A percentile compares a stretch with the other conserved stretches of the same genome.
phyloP scores from a whole-genome alignment of 2,797 vertebrate genomes.

The Cheirogaleus major region DNA sequence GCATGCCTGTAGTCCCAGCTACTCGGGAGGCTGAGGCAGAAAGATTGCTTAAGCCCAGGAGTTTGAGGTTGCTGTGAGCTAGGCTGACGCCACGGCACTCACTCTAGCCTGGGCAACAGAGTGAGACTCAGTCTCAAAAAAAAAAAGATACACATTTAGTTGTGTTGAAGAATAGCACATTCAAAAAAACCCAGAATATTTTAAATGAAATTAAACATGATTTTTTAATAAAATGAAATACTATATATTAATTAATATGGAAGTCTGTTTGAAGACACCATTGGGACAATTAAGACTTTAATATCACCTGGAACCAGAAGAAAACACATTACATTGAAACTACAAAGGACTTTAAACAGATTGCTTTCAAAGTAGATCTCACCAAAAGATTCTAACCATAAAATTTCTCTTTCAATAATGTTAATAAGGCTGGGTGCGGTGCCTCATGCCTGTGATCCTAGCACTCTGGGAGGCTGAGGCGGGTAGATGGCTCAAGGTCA shows the following conservation, averaged over 20 bases:
- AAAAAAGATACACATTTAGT: neutral
- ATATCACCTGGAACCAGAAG: neutral
- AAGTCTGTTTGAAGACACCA: neutral
- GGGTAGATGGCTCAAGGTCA: too few relatives aligned
- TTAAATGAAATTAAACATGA: neutral
- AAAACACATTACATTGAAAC: neutral
- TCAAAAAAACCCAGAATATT: neutral
- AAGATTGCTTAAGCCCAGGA: too few relatives aligned
- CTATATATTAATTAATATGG: neutral
- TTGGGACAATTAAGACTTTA: neutral
- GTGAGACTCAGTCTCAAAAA: neutral
- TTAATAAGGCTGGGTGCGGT: neutral
- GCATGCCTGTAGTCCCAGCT: too few relatives aligned
- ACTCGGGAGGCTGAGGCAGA: too few relatives aligned
- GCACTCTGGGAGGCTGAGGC: too few relatives aligned
- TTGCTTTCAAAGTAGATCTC: neutral
- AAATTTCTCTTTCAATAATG: neutral
- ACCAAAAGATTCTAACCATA: neutral
- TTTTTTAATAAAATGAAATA: conserved; percentile 13
- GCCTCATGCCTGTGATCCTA: too few relatives aligned
- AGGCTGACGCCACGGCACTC: too few relatives aligned
- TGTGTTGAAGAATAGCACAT: neutral
- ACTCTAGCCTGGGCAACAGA: too few relatives aligned
- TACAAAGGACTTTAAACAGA: neutral
- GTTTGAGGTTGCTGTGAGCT: too few relatives aligned